Evolutionary conservation across 2,797 vertebrate genomes (phyloP), one percentile per base, ranked within the genome.

Genomic region (Coluber constrictor): DNA sequence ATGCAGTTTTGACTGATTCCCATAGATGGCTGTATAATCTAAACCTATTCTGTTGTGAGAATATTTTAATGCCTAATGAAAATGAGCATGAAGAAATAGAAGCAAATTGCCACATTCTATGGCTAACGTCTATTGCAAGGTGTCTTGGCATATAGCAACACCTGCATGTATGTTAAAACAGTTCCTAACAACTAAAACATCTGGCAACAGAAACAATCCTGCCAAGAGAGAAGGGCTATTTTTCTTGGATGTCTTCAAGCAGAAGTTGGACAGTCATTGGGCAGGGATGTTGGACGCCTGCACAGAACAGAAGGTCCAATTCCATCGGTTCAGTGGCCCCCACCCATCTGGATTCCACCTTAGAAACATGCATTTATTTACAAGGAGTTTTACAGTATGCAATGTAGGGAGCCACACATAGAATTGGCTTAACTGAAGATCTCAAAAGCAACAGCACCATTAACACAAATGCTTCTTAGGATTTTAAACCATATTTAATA

Each of bases 1-100:
- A 86, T 96, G 97, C 96, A 94, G 92, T 93, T 61, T 93, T 9
- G 15, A 37, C 90, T 57, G 57, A 93, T 94, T 95, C 97, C 98
- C 97, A 96, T 89, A 98, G 98, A 95, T 97, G 97, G 97, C 97
- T 96, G 97, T 97, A 94, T 79, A 96, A 96, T 88, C 97, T 96
- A 96, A 97, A 95, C 93, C 90, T 94, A 91, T 93, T 91, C 18
- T 74, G 47, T 66, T 2, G 86, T 10, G 60, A 32, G 20, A 47
- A 11, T 23, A 20, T 86, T 91, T 92, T 88, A 95, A 32, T 63
- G 51, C 8, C 20, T 13, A 37, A 20, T 37, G 18, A 13, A 94
- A 93, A 94, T 18, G 2, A 0, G 37, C 0, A 90, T 32, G 43
- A 51, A 43, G 4, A 37, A 74, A 63, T 90, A 51, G 47, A 59